Evolutionary conservation across 2,113 vertebrate species (phyloP).

Genomic region (Azemiops feae): DNA sequence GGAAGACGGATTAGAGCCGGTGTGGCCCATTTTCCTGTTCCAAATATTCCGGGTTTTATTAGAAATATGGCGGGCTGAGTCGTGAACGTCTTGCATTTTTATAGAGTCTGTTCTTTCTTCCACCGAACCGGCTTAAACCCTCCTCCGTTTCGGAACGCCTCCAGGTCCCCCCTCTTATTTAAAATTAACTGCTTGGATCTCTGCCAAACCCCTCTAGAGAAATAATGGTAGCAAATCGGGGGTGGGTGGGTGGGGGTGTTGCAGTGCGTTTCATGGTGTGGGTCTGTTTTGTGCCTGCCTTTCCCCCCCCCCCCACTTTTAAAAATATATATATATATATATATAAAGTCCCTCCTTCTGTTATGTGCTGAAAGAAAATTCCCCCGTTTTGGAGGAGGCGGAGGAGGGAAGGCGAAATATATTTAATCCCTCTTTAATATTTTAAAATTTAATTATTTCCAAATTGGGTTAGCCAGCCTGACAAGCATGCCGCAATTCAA

Average conservation of each 20-base stretch:
- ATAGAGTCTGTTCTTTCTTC: not conserved
- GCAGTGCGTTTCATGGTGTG: slow-evolving; percentile 43
- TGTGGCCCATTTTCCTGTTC: not conserved
- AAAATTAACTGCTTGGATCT: slow-evolving; percentile 51
- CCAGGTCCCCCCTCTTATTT: slow-evolving; percentile 40
- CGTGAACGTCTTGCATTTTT: not conserved
- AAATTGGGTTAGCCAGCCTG: slow-evolving; percentile 68
- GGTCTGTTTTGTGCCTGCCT: not conserved
- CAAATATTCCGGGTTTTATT: not conserved
- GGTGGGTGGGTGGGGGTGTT: slow-evolving; percentile 22
- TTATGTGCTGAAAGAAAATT: slow-evolving; percentile 53
- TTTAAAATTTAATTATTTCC: slow-evolving; percentile 71
- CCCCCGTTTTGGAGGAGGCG: slow-evolving; percentile 54
- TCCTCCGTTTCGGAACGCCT: slow-evolving; percentile 38
- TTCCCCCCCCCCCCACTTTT: too few relatives aligned
- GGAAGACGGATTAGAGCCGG: not conserved
- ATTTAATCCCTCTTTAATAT: slow-evolving; percentile 69
- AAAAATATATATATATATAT: too few relatives aligned
- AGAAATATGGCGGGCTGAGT: not conserved
- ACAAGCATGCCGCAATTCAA: slow-evolving; percentile 60
- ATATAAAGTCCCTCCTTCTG: not conserved
- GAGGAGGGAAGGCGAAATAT: slow-evolving; percentile 55
- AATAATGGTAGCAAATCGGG: slow-evolving; percentile 59
- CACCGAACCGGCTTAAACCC: not conserved
- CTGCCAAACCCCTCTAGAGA: slow-evolving; percentile 51